phyloP scores from a whole-genome alignment of 2,888 invertebrate species.

The Mechanitis messenoides region DNA sequence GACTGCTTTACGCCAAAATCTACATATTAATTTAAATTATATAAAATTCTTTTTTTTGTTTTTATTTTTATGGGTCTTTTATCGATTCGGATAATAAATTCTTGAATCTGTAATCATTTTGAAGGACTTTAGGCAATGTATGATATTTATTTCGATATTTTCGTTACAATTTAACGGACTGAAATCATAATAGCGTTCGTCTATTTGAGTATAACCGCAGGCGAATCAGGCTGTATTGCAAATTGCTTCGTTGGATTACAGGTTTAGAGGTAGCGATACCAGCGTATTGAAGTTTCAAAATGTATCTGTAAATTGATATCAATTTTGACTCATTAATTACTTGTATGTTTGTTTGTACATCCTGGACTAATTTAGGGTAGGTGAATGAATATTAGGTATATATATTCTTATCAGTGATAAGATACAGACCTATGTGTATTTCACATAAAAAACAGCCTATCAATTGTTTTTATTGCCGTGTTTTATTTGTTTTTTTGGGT shows the following conservation, averaged over 20 bases:
- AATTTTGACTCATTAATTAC: neutral
- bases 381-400: no score
- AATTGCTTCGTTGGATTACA: conserved; percentile 38
- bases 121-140: neutral
- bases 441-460: no score
- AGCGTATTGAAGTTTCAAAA: conserved; percentile 15
- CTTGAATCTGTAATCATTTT: neutral
- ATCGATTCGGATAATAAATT: neutral
- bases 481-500: no score
- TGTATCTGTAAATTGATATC: neutral
- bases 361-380: no score
- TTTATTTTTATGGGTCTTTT: no score
- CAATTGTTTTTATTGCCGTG: no score
- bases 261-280: conserved; percentile 23
- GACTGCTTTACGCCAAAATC: no score
- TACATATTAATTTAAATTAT: no score
- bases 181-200: conserved; percentile 16
- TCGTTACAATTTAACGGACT: neutral
- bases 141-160: neutral
- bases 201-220: conserved; percentile 46
- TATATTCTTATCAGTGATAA: no score
- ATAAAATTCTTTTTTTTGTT: no score
- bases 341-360: neutral
- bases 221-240: conserved; percentile 38
- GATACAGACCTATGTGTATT: no score